Evolutionary conservation across 2,888 invertebrate species (phyloP).

Genomic region (Cataglyphis altisquamis): DNA sequence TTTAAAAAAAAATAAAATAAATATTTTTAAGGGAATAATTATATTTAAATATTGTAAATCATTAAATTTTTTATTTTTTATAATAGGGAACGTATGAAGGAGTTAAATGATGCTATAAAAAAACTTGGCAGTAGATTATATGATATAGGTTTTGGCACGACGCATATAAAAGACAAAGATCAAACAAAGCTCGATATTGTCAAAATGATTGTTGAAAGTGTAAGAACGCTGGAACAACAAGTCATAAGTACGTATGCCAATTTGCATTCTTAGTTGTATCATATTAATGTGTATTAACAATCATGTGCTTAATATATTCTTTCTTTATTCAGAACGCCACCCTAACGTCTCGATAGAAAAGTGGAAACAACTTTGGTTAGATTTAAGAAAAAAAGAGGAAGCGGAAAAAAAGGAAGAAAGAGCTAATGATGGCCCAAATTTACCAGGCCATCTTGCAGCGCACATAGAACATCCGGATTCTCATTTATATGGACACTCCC

Average conservation of each 20-base stretch:
- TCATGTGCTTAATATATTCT: background rate
- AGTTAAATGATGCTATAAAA: conserved; percentile 99
- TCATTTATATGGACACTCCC: conserved; percentile 89
- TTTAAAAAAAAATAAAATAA: background rate
- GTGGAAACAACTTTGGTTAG: no score
- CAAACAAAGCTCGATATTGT: conserved; percentile 99
- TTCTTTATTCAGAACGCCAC: conserved; percentile 91
- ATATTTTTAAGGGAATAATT: background rate
- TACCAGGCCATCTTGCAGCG: conserved; percentile 89
- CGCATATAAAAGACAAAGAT: conserved; percentile 98
- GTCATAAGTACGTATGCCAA: conserved; percentile 91
- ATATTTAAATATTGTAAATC: background rate
- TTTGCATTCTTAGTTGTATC: background rate
- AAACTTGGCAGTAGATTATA: conserved; percentile 94
- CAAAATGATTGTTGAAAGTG: conserved; percentile 99
- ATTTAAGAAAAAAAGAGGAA: conserved; percentile 83
- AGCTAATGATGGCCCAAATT: conserved; percentile 94
- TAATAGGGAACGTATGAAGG: conserved; percentile 97
- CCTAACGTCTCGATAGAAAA: conserved; percentile 92
- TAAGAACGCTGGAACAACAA: conserved; percentile 99
- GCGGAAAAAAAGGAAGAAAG: conserved; percentile 99
- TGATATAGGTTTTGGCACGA: conserved; percentile 91
- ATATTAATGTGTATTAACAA: conserved; percentile 43
- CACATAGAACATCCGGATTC: conserved; percentile 87
- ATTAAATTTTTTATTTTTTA: conserved; percentile 45